Conservation (phyloP, 2,888 invertebrate species). For the Caenorhabditis sp. region DNA sequence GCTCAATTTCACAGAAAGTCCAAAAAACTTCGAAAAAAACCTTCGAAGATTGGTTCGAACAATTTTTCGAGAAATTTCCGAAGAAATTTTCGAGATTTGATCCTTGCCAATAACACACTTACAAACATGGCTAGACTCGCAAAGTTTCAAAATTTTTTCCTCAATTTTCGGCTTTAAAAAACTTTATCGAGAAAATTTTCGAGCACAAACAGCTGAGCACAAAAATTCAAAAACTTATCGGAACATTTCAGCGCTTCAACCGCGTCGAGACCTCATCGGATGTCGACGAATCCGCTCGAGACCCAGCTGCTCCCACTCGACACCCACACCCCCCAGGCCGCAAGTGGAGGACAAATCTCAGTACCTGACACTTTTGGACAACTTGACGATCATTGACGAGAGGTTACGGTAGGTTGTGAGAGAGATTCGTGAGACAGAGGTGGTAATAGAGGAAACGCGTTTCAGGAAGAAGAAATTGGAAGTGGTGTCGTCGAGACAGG, state of each 20-base stretch:
- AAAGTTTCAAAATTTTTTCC: no score
- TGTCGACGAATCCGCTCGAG: conserved; percentile 67
- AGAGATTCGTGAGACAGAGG: not conserved
- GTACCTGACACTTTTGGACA: conserved; percentile 64
- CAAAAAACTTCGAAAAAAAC: no score
- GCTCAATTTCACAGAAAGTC: no score
- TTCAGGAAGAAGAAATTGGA: conserved; percentile 76
- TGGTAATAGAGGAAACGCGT: not conserved
- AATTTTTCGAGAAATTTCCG: no score
- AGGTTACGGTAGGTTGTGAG: conserved; percentile 56
- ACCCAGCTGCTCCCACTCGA: conserved; percentile 57
- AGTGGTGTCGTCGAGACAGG: conserved; percentile 75
- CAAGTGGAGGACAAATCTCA: conserved; percentile 53
- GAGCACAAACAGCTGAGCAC: no score
- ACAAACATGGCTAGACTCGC: no score
- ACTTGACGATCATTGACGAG: conserved; percentile 72
- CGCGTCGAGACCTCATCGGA: conserved; percentile 82
- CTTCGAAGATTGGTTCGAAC: no score
- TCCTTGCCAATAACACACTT: no score
- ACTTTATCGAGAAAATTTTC: no score
- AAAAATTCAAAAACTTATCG: no score
- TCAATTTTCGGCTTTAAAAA: no score
- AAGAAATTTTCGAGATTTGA: no score
- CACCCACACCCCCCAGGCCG: conserved; percentile 55
- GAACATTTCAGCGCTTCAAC: conserved; percentile 80